Evolutionary conservation across 2,113 vertebrate species (phyloP), one percentile per base, ranked within the genome.

Genomic region (Prionailurus viverrinus): DNA sequence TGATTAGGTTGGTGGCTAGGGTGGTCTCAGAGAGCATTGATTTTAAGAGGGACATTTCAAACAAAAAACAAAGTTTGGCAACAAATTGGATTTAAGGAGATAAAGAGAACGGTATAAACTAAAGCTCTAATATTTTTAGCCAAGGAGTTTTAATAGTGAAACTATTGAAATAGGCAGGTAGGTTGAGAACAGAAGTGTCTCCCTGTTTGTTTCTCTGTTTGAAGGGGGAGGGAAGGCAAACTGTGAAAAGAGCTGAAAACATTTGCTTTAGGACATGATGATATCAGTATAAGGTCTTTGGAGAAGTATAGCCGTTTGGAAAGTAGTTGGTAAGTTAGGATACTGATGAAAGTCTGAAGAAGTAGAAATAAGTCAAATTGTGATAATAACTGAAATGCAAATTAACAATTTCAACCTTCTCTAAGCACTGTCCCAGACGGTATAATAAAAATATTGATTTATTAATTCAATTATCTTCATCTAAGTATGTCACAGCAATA

Each of bases 371-470:
- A 71, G 45, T 23, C 16, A 85, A 45, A 61, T 55, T 96, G 29
- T 79, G 25, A 92, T 58, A 48, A 39, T 78, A 48, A 82, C 6
- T 81, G 15, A 85, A 97, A 45, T 9, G 23, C 16, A 89, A 86
- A 71, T 5, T 14, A 19, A 68, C 7, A 55, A 89, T 66, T 48
- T 76, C 16, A 55, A 48, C 94, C 1, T 91, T 51, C 5, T 89
- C 78, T 65, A 94, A 96, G 25, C 29, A 66, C 9, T 58, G 7
- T 65, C 58, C 12, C 36, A 90, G 45, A 66, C 29, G 7, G 25
- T 74, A 23, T 89, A 85, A 73, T 41, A 90, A 71, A 96, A 94
- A 83, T 45, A 92, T n/a, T 87, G 21, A 78, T n/a, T 61, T 89
- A 48, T 78, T 63, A 81, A 71, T 39, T 55, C 36, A 80, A 1